Evolutionary conservation across 2,797 vertebrate species (phyloP).

Genomic region (Mionectes olivaceus): DNA sequence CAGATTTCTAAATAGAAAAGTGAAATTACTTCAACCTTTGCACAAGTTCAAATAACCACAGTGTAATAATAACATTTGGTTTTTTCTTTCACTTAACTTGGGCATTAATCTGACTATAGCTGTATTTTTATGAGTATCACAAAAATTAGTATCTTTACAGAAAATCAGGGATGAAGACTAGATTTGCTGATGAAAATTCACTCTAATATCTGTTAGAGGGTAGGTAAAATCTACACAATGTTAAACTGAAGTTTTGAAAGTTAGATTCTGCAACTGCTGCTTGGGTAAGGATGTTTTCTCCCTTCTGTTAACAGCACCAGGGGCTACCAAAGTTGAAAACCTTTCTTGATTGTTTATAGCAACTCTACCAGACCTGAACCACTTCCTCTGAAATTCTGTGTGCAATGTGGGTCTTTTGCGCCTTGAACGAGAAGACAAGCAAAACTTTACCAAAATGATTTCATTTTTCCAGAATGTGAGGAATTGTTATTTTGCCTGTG

Average conservation of each 20-base stretch:
- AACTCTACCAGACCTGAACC: not conserved
- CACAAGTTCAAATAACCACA: not conserved
- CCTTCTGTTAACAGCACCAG: rapidly evolving
- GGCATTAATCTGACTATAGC: not conserved
- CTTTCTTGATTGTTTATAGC: not conserved
- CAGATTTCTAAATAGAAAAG: conserved; percentile 23
- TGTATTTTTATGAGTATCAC: not conserved
- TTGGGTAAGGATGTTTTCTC: not conserved
- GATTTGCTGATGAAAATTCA: not conserved
- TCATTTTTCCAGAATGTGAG: not conserved
- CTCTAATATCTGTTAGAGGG: not conserved
- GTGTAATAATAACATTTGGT: not conserved
- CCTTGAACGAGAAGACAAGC: not conserved
- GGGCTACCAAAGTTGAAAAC: not conserved
- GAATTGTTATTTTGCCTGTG: not conserved
- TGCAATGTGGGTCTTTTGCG: not conserved
- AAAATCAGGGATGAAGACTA: not conserved
- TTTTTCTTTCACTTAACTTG: not conserved
- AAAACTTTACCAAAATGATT: not conserved
- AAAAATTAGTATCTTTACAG: not conserved
- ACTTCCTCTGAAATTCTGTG: not conserved
- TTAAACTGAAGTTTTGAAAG: not conserved
- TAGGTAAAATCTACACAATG: not conserved
- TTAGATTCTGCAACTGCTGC: too few species aligned
- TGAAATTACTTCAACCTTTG: conserved; percentile 14